These are phyloP conservation scores for Periophthalmodon schlosseri DNA, from an alignment of 2,113 vertebrate species.

Conservation along the genomic window DNA sequence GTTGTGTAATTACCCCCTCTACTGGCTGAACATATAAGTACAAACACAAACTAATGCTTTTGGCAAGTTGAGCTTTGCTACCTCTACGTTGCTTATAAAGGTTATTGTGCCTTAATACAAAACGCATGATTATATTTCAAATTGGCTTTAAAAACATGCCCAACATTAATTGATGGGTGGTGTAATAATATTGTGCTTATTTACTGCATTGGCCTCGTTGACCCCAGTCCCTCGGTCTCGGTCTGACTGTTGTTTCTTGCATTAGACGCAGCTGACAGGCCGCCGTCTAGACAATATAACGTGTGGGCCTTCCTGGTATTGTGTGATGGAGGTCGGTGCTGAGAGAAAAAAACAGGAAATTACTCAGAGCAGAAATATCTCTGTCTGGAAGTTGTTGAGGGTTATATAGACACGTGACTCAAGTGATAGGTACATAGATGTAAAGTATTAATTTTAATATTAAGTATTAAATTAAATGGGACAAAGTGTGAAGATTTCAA, in stretches of 20 bases:
- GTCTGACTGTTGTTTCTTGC: slow-evolving; percentile 31
- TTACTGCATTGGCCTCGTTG: neutral
- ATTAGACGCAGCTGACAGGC: slow-evolving; percentile 56
- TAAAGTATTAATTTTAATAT: neutral
- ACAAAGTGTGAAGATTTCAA: neutral
- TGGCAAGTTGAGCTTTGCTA: neutral
- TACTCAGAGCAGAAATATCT: slow-evolving; percentile 43
- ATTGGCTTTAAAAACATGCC: neutral
- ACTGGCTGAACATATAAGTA: slow-evolving; percentile 32
- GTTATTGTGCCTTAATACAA: neutral
- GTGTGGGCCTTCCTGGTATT: slow-evolving; percentile 77
- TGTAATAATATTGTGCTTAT: neutral
- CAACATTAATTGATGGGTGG: neutral
- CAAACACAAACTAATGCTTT: neutral
- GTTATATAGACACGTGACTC: slow-evolving; percentile 27
- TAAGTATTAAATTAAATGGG: neutral
- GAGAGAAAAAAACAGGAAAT: slow-evolving; percentile 79
- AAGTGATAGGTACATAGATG: slow-evolving; percentile 16
- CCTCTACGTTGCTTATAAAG: neutral
- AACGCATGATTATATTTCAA: neutral
- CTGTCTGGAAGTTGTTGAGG: slow-evolving; percentile 51
- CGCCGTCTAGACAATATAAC: slow-evolving; percentile 72
- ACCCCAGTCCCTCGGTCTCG: slow-evolving; percentile 40
- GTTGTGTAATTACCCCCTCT: slow-evolving; percentile 65
- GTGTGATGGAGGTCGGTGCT: slow-evolving; percentile 69